Evolutionary conservation across 2,113 vertebrate species (phyloP), one percentile per base, ranked within the genome.

Genomic region (Leucosticte australis): DNA sequence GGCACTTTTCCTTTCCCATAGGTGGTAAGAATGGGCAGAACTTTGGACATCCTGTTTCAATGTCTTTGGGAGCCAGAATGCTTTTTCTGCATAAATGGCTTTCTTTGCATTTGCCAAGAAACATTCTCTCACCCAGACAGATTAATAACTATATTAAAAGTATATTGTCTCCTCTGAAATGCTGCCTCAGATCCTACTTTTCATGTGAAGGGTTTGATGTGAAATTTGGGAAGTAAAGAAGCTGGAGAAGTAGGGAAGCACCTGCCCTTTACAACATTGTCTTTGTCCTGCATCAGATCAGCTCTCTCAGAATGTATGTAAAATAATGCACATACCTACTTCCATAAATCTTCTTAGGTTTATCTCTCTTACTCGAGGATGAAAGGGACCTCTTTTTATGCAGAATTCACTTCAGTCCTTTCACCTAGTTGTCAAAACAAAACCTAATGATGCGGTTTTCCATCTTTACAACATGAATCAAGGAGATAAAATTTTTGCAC

Each of bases 361-460:
- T 95, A 21, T 83, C 89, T 95, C 80, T 83, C 20, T 86, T 93
- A 77, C 30, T 90, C 39, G 75, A 2, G 56, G 74, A 81, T 89
- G 41, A 83, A 83, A 92, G 56, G 27, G 56, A 78, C 15, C 33
- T 47, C 39, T 87, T 96, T 90, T 89, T 87, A 81, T 87, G 83
- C 83, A 90, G 56, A 83, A 86, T 81, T 95, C 69, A 68, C 60
- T 92, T 94, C 60, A 83, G 35, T 94, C 47, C 62, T 94, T 94
- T 95, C 87, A 83, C 86, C 77, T 68, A 64, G 59, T 71, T 94
- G 91, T 95, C 92, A 96, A 90, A 92, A 91, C 60, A 86, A 83
- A 94, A 64, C 69, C 52, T 92, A 89, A 94, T 73, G 68, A 53
- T 95, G 56, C 68, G 64, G 52, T 91, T 95, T 93, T 62, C 63